Percentiles rank a stretch among this genome's conserved stretches.
Evolutionary conservation across 2,888 invertebrate genomes (phyloP).

Genomic region (Epinotia bilunana): DNA sequence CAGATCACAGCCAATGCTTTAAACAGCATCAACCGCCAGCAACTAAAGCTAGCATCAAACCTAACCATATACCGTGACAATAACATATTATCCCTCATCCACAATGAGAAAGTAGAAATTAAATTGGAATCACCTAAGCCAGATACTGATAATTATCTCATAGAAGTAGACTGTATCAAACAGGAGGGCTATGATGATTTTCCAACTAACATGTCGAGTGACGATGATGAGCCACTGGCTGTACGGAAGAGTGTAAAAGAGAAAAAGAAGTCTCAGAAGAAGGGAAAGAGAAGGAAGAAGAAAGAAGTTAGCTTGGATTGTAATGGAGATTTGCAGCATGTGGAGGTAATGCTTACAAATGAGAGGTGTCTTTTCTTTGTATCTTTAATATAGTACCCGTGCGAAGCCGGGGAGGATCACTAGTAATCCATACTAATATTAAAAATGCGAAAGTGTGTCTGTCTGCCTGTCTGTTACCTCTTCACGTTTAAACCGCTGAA

Average conservation of each 20-base stretch:
- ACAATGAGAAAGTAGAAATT: conserved; percentile 47
- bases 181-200: conserved; percentile 59
- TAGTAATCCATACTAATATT: no score
- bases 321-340: conserved; percentile 46
- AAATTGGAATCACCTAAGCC: conserved; percentile 56
- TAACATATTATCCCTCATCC: conserved; percentile 43
- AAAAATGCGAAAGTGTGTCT: no score
- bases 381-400: no score
- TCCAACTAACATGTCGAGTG: conserved; percentile 54
- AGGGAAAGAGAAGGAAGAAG: conserved; percentile 54
- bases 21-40: conserved; percentile 51
- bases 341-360: conserved; percentile 29
- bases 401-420: no score
- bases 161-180: conserved; percentile 57
- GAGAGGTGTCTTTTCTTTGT: no score
- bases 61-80: conserved; percentile 46
- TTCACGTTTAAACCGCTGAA: no score
- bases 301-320: conserved; percentile 36
- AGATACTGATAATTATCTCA: conserved; percentile 38
- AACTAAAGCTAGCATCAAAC: conserved; percentile 55
- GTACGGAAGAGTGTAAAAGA: conserved; percentile 61
- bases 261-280: conserved; percentile 55
- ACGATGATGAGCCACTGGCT: conserved; percentile 71
- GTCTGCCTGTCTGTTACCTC: no score
- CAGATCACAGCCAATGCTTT: conserved; percentile 46